Base-by-base conservation (phyloP, 2,797 vertebrate species). In the Rhyacichthys aspro region DNA sequence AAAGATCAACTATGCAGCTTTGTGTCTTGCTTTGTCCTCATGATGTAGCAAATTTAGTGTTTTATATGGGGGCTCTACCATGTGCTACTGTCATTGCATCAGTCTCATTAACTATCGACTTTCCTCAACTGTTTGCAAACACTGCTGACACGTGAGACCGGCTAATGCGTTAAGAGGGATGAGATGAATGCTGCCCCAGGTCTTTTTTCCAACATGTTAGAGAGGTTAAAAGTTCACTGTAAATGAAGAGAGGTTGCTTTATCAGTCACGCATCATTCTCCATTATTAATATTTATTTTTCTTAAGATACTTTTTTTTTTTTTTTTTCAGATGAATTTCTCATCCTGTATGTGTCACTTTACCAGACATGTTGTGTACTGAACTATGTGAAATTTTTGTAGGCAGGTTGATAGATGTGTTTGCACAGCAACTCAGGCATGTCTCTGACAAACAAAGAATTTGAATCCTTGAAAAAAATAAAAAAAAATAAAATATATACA, bases 101-200 rank as follows among this genome's bases (percentile, higher is more conserved):
- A 67, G 61, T 81, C 54, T 71, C 60, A 63, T 68, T 49, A 77
- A 71, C 63, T 60, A 84, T 83, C 62, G 74, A 77, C 67, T 81
- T 78, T 55, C 65, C 63, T 81, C 72, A 78, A 68, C 67, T 84
- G 82, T 90, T 89, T 90, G 81, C 79, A 90, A 90, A 92, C 86
- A 89, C 63, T 68, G 53, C 46, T 66, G 62, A 82, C 73, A 79
- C 12, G 50, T 76, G 79, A 78, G 72, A 62, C 61, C 54, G 59
- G 69, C 46, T 82, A 48, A 74, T 55, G 44, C 57, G 45, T 61
- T 59, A n/a, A 17, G 50, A 59, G 49, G 43, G 32, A 59, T 69
- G 63, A 63, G 45, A 66, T 53, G 42, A 54, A 76, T 63, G 53
- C 67, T 9, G 42, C 70, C 69, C 37, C 19, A 48, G 82, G 84